These are phyloP conservation scores for Omphaloscelis lunosa DNA, from an alignment of 2,888 invertebrate genomes.

Conservation along the genomic window DNA sequence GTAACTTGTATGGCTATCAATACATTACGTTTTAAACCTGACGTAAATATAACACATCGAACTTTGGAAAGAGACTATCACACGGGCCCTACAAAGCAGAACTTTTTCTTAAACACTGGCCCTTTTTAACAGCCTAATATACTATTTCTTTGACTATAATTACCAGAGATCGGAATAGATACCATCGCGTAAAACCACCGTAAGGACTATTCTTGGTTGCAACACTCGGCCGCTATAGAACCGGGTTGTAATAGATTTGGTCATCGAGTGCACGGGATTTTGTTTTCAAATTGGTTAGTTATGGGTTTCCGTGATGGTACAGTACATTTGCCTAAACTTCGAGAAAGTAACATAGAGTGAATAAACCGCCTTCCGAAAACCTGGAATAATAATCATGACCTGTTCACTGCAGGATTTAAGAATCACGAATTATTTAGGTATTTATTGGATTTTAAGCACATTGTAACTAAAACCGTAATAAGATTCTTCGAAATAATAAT, in stretches of 20 bases:
- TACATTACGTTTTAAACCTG: too few species aligned
- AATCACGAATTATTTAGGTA: neutral
- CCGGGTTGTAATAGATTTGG: too few species aligned
- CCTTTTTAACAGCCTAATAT: neutral
- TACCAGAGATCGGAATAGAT: neutral
- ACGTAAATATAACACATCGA: neutral
- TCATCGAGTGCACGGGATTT: too few species aligned
- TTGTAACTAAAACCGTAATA: neutral
- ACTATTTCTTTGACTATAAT: neutral
- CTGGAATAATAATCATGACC: neutral
- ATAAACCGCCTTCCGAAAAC: neutral
- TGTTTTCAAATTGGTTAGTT: too few species aligned
- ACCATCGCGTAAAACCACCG: too few species aligned
- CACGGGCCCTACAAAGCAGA: neutral
- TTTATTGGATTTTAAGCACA: neutral
- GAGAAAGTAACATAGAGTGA: neutral
- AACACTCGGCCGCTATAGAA: too few species aligned
- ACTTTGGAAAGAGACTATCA: neutral
- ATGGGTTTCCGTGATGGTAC: neutral
- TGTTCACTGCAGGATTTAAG: too few species aligned
- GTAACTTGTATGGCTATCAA: too few species aligned
- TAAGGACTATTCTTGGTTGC: too few species aligned
- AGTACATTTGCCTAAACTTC: neutral
- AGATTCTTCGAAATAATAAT: neutral
- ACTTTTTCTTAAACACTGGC: neutral